These are phyloP conservation scores for Ptiloglossa arizonensis DNA, from an alignment of 1,140 invertebrate genomes.

Conservation along the genomic window DNA sequence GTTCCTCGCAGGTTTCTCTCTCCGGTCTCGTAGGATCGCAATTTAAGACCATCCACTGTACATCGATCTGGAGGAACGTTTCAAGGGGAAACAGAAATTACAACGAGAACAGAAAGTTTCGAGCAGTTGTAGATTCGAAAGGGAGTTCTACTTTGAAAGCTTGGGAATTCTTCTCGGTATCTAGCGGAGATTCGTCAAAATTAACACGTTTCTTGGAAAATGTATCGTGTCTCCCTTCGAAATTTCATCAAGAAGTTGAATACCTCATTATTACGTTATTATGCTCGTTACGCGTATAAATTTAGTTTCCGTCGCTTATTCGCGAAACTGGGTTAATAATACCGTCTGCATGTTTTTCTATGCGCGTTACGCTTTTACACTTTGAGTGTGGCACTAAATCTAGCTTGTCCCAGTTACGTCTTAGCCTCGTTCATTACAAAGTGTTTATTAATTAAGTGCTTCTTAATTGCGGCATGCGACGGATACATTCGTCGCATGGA, in stretches of 20 bases:
- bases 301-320: neutral
- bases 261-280: too few relatives aligned
- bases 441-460: slow-evolving; percentile 65
- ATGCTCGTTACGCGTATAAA: neutral
- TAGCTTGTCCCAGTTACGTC: slow-evolving; percentile 45
- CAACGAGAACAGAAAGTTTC: neutral
- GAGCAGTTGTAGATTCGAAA: neutral
- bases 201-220: too few relatives aligned
- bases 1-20: slow-evolving; percentile 87
- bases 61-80: slow-evolving; percentile 85
- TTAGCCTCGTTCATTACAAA: slow-evolving; percentile 37
- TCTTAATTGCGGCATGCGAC: slow-evolving; percentile 54
- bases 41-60: slow-evolving; percentile 91
- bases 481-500: slow-evolving; percentile 23
- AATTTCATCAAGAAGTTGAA: neutral
- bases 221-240: too few relatives aligned
- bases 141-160: too few relatives aligned
- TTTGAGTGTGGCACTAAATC: slow-evolving; percentile 59
- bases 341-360: neutral
- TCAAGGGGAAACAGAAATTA: neutral
- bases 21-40: slow-evolving; percentile 89
- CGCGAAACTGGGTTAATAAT: slow-evolving; percentile 12
- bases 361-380: neutral
- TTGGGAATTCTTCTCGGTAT: too few relatives aligned
- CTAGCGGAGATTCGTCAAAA: too few relatives aligned